Conservation (phyloP, 2,113 vertebrate genomes). For the Ctenodactylus gundi region DNA sequence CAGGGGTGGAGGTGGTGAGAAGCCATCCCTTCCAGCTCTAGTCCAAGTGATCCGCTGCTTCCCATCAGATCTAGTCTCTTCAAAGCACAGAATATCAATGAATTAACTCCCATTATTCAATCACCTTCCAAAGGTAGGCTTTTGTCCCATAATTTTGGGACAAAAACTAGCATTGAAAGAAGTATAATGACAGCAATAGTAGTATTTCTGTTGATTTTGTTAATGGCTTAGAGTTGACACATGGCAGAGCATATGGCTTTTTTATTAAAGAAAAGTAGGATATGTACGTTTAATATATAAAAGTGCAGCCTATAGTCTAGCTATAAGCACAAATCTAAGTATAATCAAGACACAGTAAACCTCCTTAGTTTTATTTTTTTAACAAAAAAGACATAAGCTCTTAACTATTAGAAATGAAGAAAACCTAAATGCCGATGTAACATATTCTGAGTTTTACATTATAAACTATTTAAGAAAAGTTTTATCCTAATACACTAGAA, state of each 20-base stretch:
- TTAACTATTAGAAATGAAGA: background rate
- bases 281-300: background rate
- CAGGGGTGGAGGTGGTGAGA: too few species aligned
- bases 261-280: background rate
- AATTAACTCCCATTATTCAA: too few species aligned
- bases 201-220: background rate
- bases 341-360: background rate
- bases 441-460: background rate
- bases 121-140: too few species aligned
- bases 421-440: background rate
- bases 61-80: too few species aligned
- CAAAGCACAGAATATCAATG: too few species aligned
- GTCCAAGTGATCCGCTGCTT: too few species aligned
- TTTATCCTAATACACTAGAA: background rate
- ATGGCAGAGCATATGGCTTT: background rate
- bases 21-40: too few species aligned
- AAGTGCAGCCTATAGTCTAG: background rate
- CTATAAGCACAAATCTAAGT: background rate
- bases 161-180: too few species aligned
- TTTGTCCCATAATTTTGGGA: too few species aligned
- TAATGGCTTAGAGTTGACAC: background rate
- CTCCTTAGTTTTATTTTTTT: background rate
- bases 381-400: background rate
- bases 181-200: background rate
- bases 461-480: background rate